Evolutionary conservation across 2,113 vertebrate species (phyloP).

Genomic region (Hyaena hyaena): DNA sequence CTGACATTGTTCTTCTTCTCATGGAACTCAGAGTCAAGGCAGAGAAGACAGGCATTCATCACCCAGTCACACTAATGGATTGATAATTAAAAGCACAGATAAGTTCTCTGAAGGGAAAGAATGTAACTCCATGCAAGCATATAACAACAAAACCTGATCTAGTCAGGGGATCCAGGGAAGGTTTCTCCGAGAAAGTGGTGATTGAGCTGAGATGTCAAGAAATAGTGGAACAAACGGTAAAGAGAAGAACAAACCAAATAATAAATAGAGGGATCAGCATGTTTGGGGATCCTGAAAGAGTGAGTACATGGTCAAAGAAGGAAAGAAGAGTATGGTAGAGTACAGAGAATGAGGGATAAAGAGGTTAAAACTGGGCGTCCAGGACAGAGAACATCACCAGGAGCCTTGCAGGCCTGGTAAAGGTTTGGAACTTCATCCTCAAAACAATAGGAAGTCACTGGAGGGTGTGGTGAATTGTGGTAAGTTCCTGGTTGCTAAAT

Average conservation of each 20-base stretch:
- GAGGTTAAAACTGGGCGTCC: background rate
- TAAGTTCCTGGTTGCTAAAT: background rate
- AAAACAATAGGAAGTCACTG: background rate
- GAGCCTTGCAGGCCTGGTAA: background rate
- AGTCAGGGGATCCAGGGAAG: background rate
- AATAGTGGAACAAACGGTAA: background rate
- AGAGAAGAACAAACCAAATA: background rate
- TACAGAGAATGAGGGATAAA: background rate
- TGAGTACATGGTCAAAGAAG: background rate
- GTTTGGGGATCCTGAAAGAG: background rate
- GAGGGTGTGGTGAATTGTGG: background rate
- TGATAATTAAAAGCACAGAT: background rate
- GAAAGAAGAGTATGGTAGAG: background rate
- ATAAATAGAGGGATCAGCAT: background rate
- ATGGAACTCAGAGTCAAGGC: background rate
- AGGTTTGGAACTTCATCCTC: background rate
- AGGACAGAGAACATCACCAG: background rate
- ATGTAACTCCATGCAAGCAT: background rate
- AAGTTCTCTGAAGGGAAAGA: background rate
- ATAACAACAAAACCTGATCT: background rate
- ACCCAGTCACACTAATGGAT: background rate
- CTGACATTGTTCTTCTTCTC: background rate
- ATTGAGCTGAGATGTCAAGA: background rate
- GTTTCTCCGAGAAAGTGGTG: background rate
- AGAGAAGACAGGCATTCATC: background rate